Base-by-base conservation (phyloP, 2,888 invertebrate species). In the Leptogaster cylindrica region DNA sequence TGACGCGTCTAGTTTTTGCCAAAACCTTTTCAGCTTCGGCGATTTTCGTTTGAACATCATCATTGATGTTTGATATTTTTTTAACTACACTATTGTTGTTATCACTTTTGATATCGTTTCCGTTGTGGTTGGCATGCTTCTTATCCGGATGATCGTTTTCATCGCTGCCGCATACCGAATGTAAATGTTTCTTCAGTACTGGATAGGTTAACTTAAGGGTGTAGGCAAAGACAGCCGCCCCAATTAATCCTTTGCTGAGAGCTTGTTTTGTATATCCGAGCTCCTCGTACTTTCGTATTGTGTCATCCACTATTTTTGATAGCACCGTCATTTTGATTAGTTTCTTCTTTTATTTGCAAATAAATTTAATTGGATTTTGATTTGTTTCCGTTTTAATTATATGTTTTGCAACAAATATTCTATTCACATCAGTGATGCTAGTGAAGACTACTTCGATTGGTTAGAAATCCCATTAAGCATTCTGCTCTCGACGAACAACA, bases 131-230 rank as follows among this genome's bases (percentile, higher is more conserved):
- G 14, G 10, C 2, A n/a, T n/a, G n/a, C n/a, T n/a, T n/a, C n/a
- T n/a, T n/a, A n/a, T n/a, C n/a, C n/a, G n/a, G n/a, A n/a, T n/a
- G n/a, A 5, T 18, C 41, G 8, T 20, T 27, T 20, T 25, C 28
- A 5, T 33, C n/a, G 16, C 14, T 50, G 12, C 44, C 27, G 20
- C 6, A 51, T 12, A 33, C 50, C 1, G 52, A 14, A 23, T 44
- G 50, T 25, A 83, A 78, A 58, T 80, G 78, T 28, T 80, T 81
- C 66, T 82, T 82, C 5, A 88, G 73, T 66, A 86, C 79, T 0
- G 89, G 89, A 76, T 88, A 87, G 16, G 84, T 85, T 18, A 89
- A 74, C 78, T 88, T 88, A 18, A 87, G 77, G 0, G 85, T 83
- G 75, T 89, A 88, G 1, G 85, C 80, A 46, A 83, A 79, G 16